A percentile compares a stretch with the other conserved stretches of the same genome.
These are phyloP conservation scores for Sphaerophoria taeniata DNA, from an alignment of 2,888 invertebrate genomes.

Conservation along the genomic window DNA sequence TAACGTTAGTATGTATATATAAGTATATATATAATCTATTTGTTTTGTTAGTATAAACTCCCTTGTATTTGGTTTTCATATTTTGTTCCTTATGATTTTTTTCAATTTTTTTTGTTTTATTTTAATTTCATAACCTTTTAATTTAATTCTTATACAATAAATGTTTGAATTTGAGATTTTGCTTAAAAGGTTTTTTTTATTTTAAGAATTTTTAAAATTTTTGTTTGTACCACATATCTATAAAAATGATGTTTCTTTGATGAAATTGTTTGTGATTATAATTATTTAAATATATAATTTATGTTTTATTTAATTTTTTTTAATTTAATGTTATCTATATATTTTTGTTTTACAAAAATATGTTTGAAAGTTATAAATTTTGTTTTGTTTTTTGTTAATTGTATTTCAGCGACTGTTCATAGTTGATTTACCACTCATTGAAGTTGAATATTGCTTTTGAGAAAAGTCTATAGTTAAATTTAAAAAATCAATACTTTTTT, in stretches of 20 bases:
- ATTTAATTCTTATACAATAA: conserved; percentile 53
- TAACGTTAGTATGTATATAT: conserved; percentile 72
- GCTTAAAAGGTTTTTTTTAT: conserved; percentile 35
- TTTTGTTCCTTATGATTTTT: conserved; percentile 81
- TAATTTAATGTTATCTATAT: conserved; percentile 43
- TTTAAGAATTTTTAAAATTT: conserved; percentile 70
- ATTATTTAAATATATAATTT: too few relatives aligned
- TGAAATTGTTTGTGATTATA: conserved; percentile 70
- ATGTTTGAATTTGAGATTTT: conserved; percentile 51
- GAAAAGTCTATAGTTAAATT: conserved; percentile 50
- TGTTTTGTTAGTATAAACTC: conserved; percentile 81
- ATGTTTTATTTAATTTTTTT: conserved; percentile 21
- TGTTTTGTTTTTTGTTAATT: conserved; percentile 32
- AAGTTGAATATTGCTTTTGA: conserved; percentile 67
- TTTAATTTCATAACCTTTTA: conserved; percentile 60
- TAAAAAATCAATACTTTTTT: conserved; percentile 1
- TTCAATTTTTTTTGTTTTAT: conserved; percentile 35
- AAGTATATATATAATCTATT: conserved; percentile 69
- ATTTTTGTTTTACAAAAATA: conserved; percentile 76
- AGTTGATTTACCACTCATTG: conserved; percentile 56
- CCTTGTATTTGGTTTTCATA: conserved; percentile 83
- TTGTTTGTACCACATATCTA: conserved; percentile 73
- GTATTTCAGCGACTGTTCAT: conserved; percentile 37
- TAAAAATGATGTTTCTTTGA: conserved; percentile 71
- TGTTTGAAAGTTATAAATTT: conserved; percentile 50